Conservation (phyloP, 2,113 vertebrate genomes). For the Dipodomys merriami region DNA sequence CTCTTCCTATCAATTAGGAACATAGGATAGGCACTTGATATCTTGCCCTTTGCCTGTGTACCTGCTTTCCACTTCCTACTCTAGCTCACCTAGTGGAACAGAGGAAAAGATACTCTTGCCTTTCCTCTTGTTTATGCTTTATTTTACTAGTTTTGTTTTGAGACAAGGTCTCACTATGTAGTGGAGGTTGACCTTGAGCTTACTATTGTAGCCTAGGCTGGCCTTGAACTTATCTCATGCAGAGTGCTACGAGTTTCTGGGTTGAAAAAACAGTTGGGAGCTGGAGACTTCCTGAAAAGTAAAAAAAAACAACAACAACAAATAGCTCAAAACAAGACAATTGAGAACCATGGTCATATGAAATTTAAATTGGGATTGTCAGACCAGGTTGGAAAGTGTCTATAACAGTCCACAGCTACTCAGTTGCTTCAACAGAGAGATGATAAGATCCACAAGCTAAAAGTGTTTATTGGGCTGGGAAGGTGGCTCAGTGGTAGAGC, state of each 20-base stretch:
- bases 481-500: no score
- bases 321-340: no score
- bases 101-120: constrained; percentile 20
- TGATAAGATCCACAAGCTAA: background rate
- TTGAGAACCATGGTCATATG: background rate
- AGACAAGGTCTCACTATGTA: no score
- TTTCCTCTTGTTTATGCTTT: background rate
- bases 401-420: background rate
- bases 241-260: background rate
- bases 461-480: background rate
- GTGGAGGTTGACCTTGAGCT: background rate
- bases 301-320: no score
- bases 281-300: no score
- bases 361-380: background rate
- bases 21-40: background rate
- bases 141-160: background rate
- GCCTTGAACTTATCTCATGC: background rate
- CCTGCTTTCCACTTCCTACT: background rate
- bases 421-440: background rate
- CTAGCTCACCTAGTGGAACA: background rate
- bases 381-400: constrained; percentile 8
- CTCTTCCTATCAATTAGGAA: background rate
- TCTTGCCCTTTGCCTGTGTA: background rate
- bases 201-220: background rate
- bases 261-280: background rate